Conservation (phyloP, 2,888 invertebrate genomes). For the Latheticus oryzae region DNA sequence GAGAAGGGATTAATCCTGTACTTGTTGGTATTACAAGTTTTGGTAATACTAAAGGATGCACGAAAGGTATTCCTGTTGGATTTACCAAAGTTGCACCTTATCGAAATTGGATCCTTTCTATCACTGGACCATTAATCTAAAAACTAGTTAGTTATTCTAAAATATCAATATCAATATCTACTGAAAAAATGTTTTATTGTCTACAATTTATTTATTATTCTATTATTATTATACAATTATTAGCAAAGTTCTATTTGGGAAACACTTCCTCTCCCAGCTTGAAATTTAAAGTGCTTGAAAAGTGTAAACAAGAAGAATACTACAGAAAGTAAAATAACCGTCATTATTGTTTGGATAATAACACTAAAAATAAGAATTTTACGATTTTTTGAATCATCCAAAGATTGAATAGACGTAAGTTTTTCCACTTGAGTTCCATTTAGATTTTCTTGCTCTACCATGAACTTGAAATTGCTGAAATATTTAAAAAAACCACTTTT, state of each 20-base stretch:
- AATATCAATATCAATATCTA: too few relatives aligned
- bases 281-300: background rate
- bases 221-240: too few relatives aligned
- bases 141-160: too few relatives aligned
- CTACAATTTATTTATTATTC: too few relatives aligned
- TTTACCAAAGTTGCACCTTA: conserved; percentile 1
- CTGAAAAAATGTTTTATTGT: too few relatives aligned
- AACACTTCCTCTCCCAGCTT: background rate
- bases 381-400: background rate
- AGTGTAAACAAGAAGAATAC: background rate
- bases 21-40: conserved; percentile 27
- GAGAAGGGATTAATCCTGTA: background rate
- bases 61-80: conserved; percentile 11
- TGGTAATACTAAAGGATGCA: conserved; percentile 12
- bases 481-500: conserved; percentile 18
- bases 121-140: too few relatives aligned
- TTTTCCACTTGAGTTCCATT: conserved; percentile 5
- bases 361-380: background rate
- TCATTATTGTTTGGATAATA: background rate
- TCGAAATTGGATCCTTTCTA: conserved; percentile 23
- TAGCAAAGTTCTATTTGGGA: background rate
- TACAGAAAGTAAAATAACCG: background rate
- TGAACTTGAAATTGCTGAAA: conserved; percentile 6
- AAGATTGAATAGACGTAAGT: conserved; percentile 1
- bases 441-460: background rate